Base-by-base conservation (phyloP, 2,113 vertebrate genomes). In the Vulpes ferrilata region DNA sequence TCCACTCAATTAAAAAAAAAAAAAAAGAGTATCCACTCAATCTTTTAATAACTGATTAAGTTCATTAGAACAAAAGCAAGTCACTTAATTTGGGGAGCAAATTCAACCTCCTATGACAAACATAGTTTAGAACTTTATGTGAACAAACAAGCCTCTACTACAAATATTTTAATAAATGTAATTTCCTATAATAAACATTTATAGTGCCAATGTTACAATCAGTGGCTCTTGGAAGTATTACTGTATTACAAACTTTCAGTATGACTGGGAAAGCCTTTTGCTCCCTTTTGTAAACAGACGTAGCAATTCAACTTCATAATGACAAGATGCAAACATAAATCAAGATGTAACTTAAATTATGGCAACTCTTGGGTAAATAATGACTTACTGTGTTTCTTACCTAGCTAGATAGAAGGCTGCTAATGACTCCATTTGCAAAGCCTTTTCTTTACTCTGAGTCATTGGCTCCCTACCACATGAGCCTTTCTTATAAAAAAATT, bases 271-370 rank as follows among this genome's bases (percentile, higher is more conserved):
- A 88, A 92, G 0, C 32, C 92, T 57, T 95, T 65, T 96, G 80
- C 8, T 43, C n/a, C 20, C 62, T 87, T 94, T 48, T 90, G 62
- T 65, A 96, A 82, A 57, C 38, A 90, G 74, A 86, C 25, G 76
- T 88, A 83, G 65, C 93, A 95, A 95, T 57, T 93, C 12, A 59
- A 12, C 38, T 93, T 89, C 59, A 62, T 81, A 13, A 89, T 76
- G 5, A 60, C 32, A 94, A 92, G 22, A 85, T 93, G 4, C 32
- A 86, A n/a, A 92, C 2, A 22, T 88, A 85, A 88, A 20, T 93
- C 60, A 60, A 82, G 30, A 76, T 88, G 62, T 83, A 62, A 65
- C 79, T 88, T 97, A 91, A 95, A 96, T 83, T 90, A 90, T 93
- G 62, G 38, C 55, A 84, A 55, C 25, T 38, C 67, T 84, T 67